Conservation (phyloP, 2,888 invertebrate species). For the Ophion ventricosus region DNA sequence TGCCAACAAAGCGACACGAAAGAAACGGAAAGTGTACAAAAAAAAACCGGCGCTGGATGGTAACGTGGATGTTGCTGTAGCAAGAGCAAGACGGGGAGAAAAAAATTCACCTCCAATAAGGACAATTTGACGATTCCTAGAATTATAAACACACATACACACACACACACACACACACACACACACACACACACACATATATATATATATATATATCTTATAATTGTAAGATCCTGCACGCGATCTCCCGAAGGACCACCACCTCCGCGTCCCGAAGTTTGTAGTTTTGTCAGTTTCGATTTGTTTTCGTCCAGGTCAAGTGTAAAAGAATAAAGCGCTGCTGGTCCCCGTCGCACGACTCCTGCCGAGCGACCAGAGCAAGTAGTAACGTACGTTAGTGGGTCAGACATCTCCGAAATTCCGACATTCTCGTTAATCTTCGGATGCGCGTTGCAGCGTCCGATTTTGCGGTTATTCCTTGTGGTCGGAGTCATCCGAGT, state of each 20-base stretch:
- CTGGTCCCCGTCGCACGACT: neutral
- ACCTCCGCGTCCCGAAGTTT: constrained; percentile 13
- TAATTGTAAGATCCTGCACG: constrained; percentile 68
- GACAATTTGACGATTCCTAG: constrained; percentile 78
- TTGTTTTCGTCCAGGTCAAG: constrained; percentile 35
- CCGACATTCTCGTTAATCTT: constrained; percentile 3
- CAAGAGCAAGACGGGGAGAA: neutral
- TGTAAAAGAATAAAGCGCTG: constrained; percentile 40
- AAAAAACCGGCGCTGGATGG: neutral
- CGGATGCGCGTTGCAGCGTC: neutral
- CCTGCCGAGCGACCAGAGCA: constrained; percentile 25
- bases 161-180: no score
- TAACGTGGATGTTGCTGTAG: neutral
- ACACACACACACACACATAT: constrained; percentile 17
- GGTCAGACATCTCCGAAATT: constrained; percentile 30
- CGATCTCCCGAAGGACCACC: constrained; percentile 71
- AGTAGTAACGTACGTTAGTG: constrained; percentile 45
- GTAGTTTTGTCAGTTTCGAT: constrained; percentile 52
- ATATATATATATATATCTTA: constrained; percentile 67
- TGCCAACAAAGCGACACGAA: neutral
- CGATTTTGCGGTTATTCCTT: constrained; percentile 22
- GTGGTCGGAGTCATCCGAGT: neutral
- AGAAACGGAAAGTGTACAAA: neutral
- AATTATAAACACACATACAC: constrained; percentile 67
- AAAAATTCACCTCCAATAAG: constrained; percentile 45